Conservation (phyloP, 2,113 vertebrate species). For the Pterocles orientalis region DNA sequence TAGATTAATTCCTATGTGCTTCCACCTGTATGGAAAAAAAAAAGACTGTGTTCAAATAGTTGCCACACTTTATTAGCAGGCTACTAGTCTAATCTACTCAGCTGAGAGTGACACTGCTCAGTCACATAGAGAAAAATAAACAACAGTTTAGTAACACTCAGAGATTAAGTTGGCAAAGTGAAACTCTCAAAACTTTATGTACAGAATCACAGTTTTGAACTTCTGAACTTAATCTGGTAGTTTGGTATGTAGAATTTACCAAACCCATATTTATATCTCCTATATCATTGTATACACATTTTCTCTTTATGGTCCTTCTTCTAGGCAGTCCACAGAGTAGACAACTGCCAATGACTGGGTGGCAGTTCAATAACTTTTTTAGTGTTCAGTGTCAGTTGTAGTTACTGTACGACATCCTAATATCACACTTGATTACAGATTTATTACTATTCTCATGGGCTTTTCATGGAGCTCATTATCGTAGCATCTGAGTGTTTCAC, state of each 20-base stretch:
- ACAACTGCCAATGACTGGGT: not conserved
- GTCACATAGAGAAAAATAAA: not conserved
- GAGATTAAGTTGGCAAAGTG: not conserved
- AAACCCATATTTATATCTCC: not conserved
- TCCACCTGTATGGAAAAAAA: not conserved
- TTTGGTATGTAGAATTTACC: not conserved
- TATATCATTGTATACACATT: accelerated
- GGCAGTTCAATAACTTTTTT: not conserved
- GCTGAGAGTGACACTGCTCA: not conserved
- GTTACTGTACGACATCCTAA: not conserved
- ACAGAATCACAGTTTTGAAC: not conserved
- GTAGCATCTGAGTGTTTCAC: not conserved
- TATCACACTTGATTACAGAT: not conserved
- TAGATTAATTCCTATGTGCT: not conserved
- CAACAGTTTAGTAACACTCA: not conserved
- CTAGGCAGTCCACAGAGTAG: not conserved
- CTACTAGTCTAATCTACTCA: not conserved
- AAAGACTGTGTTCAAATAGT: not conserved
- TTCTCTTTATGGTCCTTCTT: not conserved
- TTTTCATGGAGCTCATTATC: slow-evolving; percentile 22
- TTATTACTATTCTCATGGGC: not conserved
- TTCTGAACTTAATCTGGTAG: not conserved
- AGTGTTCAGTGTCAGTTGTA: not conserved
- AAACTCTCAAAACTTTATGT: not conserved
- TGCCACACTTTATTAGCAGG: not conserved